A percentile compares a stretch with the other conserved stretches of the same genome.
Evolutionary conservation across 2,888 invertebrate species (phyloP).

Genomic region (Helleia helle): DNA sequence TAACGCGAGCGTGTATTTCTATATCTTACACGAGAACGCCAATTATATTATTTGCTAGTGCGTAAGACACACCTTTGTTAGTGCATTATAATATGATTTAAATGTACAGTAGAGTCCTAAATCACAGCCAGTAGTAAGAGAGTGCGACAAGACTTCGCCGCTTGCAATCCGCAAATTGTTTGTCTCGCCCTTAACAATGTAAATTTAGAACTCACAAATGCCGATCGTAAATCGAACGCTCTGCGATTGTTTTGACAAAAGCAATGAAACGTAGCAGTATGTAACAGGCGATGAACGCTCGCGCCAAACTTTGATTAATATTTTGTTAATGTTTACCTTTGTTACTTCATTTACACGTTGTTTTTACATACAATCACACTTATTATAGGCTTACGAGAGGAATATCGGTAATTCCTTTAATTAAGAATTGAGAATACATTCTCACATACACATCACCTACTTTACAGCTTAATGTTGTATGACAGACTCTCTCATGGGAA

Average conservation of each 20-base stretch:
- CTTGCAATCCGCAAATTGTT: conserved; percentile 68
- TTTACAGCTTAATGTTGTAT: conserved; percentile 60
- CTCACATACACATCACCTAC: conserved; percentile 64
- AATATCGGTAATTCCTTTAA: conserved; percentile 17
- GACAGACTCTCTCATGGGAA: conserved; percentile 49
- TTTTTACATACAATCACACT: neutral
- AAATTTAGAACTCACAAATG: conserved; percentile 67
- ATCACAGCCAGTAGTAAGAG: conserved; percentile 51
- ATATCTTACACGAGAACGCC: neutral
- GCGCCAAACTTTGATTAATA: conserved; percentile 54
- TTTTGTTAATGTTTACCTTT: conserved; percentile 23
- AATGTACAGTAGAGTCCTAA: conserved; percentile 52
- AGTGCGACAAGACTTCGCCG: conserved; percentile 51
- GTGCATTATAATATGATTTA: conserved; percentile 43
- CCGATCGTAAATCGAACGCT: conserved; percentile 63
- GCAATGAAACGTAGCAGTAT: conserved; percentile 51
- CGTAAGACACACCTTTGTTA: neutral
- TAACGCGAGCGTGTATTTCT: neutral
- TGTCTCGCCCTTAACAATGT: conserved; percentile 66
- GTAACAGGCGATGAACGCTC: conserved; percentile 15
- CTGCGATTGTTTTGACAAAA: conserved; percentile 62
- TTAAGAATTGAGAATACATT: conserved; percentile 39
- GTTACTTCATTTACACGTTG: neutral
- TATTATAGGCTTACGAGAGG: no score
- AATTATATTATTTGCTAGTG: conserved; percentile 2